These are phyloP conservation scores for Scomberomorus guttatus DNA, from an alignment of 2,797 vertebrate species.

Conservation along the genomic window DNA sequence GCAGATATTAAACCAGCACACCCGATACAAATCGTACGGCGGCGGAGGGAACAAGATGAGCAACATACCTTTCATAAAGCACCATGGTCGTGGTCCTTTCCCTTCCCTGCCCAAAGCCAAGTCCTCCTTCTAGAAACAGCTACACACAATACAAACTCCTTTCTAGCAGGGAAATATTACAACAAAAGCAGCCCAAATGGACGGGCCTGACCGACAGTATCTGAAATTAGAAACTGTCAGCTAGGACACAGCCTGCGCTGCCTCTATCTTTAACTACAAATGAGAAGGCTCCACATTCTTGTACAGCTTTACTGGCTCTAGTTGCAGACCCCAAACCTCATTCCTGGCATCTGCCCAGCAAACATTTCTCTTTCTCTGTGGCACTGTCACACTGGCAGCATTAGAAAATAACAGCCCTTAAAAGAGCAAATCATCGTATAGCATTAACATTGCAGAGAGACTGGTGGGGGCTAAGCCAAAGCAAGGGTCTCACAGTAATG, in stretches of 20 bases:
- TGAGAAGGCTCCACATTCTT: slow-evolving; percentile 96
- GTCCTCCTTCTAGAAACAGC: slow-evolving; percentile 38
- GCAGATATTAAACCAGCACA: slow-evolving; percentile 62
- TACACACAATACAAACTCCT: slow-evolving; percentile 38
- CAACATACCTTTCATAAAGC: slow-evolving; percentile 89
- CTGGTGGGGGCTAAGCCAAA: not conserved
- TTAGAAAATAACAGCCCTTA: slow-evolving; percentile 71
- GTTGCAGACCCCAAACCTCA: slow-evolving; percentile 85
- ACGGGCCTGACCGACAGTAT: slow-evolving; percentile 70
- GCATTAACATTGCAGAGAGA: slow-evolving; percentile 30
- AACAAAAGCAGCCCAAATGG: slow-evolving; percentile 70
- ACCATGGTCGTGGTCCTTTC: slow-evolving; percentile 82
- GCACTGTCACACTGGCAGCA: slow-evolving; percentile 63
- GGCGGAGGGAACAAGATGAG: slow-evolving; percentile 25
- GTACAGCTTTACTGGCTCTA: slow-evolving; percentile 90
- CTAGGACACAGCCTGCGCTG: slow-evolving; percentile 85
- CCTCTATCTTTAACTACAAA: slow-evolving; percentile 99
- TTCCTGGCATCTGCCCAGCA: slow-evolving; percentile 74
- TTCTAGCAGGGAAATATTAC: slow-evolving; percentile 38
- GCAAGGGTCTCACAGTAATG: slow-evolving; percentile 45
- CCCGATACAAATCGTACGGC: slow-evolving; percentile 12
- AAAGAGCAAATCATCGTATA: slow-evolving; percentile 64
- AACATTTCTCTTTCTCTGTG: slow-evolving; percentile 73
- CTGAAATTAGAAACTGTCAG: slow-evolving; percentile 89
- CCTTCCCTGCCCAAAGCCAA: slow-evolving; percentile 33